Conservation (phyloP, 1,140 invertebrate genomes). For the Drosophila malerkotliana region DNA sequence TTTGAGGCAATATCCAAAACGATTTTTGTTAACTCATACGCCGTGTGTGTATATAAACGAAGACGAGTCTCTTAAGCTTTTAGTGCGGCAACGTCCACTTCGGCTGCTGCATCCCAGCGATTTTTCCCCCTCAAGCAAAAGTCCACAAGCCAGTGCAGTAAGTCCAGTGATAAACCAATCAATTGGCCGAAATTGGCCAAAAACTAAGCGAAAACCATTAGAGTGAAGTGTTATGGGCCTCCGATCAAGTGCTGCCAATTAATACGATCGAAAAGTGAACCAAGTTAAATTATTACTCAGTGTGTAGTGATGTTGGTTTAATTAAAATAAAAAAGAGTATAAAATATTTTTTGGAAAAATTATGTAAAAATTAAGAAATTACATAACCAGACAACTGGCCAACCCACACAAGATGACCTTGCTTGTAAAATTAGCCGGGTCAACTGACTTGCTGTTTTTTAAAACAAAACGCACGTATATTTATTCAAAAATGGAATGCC, state of each 20-base stretch:
- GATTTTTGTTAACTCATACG: conserved; percentile 79
- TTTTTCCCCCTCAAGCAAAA: conserved; percentile 29
- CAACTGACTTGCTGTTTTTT: conserved; percentile 5
- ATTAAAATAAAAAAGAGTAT: background rate
- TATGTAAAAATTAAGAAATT: conserved; percentile 6
- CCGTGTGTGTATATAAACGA: conserved; percentile 77
- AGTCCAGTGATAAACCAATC: conserved; percentile 21
- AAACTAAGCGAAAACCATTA: background rate
- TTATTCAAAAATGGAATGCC: conserved; percentile 11
- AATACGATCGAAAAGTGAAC: background rate
- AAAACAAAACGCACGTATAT: background rate
- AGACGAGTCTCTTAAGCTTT: conserved; percentile 71
- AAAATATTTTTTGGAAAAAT: background rate
- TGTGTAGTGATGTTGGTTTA: conserved; percentile 16
- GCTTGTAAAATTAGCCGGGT: conserved; percentile 27
- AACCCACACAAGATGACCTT: conserved; percentile 4
- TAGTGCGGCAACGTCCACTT: conserved; percentile 79
- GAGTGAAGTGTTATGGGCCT: conserved; percentile 25
- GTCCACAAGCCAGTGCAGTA: conserved; percentile 40
- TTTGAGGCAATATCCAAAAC: conserved; percentile 77
- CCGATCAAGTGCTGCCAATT: conserved; percentile 22
- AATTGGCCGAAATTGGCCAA: conserved; percentile 9
- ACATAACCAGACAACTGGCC: conserved; percentile 4
- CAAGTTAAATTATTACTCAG: conserved; percentile 20
- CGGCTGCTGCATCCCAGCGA: conserved; percentile 61